A percentile compares a stretch with the other conserved stretches of the same genome.
These are phyloP conservation scores for Notothenia rossii DNA, from an alignment of 2,113 vertebrate species.

Conservation along the genomic window DNA sequence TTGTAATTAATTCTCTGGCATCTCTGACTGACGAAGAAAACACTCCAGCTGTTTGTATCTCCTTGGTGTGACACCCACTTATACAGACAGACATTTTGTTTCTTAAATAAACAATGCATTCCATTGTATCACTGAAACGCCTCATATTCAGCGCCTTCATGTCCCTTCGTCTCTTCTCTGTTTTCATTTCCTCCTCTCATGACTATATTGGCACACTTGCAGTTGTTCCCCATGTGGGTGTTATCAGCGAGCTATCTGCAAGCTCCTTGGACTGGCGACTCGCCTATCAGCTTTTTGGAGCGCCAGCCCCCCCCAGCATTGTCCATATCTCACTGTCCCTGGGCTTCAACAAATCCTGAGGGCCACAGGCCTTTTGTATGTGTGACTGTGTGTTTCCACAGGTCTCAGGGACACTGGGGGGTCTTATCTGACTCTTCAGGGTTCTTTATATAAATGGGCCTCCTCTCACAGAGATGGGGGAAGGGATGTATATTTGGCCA, in stretches of 20 bases:
- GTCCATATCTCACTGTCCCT: slow-evolving; percentile 55
- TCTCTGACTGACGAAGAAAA: slow-evolving; percentile 12
- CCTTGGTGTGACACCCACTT: slow-evolving; percentile 13
- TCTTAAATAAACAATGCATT: background rate
- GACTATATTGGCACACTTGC: slow-evolving; percentile 34
- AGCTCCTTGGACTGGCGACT: slow-evolving; percentile 46
- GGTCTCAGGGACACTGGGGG: slow-evolving; percentile 31
- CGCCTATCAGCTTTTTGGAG: slow-evolving; percentile 64
- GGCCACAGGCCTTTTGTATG: slow-evolving; percentile 26
- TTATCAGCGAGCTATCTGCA: slow-evolving; percentile 66
- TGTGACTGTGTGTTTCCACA: slow-evolving; percentile 26
- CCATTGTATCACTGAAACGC: background rate
- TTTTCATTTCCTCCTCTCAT: slow-evolving; percentile 57
- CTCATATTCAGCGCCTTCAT: slow-evolving; percentile 16
- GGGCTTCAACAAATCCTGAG: slow-evolving; percentile 47
- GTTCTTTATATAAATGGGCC: slow-evolving; percentile 61
- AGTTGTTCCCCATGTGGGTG: slow-evolving; percentile 42
- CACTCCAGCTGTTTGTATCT: slow-evolving; percentile 9
- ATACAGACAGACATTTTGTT: slow-evolving; percentile 22
- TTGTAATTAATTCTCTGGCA: slow-evolving; percentile 51
- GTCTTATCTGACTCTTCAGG: slow-evolving; percentile 71
- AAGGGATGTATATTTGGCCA: background rate
- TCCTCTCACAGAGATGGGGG: slow-evolving; percentile 32
- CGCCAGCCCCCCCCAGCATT: slow-evolving; percentile 28
- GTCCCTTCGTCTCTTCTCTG: background rate